Base-by-base conservation (phyloP, 2,888 invertebrate species). In the Allacma fusca region DNA sequence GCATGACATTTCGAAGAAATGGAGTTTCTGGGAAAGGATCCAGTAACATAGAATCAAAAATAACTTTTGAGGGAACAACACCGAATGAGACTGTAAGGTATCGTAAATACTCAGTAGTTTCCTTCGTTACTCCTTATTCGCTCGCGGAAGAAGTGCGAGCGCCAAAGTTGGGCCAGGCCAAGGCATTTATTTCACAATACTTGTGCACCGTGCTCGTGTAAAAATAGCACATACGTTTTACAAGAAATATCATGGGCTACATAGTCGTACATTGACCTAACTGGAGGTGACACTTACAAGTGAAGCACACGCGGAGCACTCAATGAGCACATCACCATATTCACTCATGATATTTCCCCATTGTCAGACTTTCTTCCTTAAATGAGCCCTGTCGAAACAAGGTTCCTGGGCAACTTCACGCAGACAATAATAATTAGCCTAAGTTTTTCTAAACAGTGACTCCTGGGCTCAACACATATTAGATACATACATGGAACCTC, bases 11-110 rank as follows among this genome's bases (percentile, higher is more conserved):
- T 71, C 21, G n/a, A 7, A 23, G n/a, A 26, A 26, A 65, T 23
- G 21, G 72, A 26, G 24, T n/a, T 24, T 72, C 59, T 62, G 34
- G 62, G 34, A 62, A 62, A 62, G 34, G 72, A 57, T 59, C 70
- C 70, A 71, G 70, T 70, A 71, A 29, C 5, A 29, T 44, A 57
- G 29, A 28, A 71, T n/a, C 71, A 71, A 71, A 71, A 71, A 71
- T 71, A 71, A 57, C 71, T 71, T 71, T 21, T 40, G 28, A 28
- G 57, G 57, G 71, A 70, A n/a, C 40, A 69, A 69, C 69, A 23
- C 40, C 5, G 57, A 7, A 57, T 16, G 16, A 21, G 16, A 57
- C 13, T 57, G 21, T 57, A 57, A 57, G 16, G 34, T 7, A 34
- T 9, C 34, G 34, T 34, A 9, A 34, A 9, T 34, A 34, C 9